Evolutionary conservation across 1,140 invertebrate genomes (phyloP).

Genomic region (Aporrectodea caliginosa): DNA sequence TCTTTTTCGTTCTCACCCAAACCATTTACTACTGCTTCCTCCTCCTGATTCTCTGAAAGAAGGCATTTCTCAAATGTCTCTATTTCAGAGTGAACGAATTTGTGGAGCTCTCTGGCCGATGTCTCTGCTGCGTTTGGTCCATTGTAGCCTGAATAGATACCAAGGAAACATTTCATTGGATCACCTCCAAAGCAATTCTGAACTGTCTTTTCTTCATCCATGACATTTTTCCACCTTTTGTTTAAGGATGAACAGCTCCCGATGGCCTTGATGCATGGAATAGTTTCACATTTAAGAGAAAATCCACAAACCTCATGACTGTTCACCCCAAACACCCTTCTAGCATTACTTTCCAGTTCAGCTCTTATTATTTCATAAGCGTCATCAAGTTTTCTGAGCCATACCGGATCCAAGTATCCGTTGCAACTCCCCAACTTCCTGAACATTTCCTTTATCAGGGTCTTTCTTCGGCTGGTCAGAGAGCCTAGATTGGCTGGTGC

Average conservation of each 20-base stretch:
- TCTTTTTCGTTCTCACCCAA: no score
- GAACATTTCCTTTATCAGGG: conserved; percentile 23
- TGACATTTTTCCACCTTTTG: conserved; percentile 45
- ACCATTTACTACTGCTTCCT: no score
- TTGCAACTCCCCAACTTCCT: not conserved
- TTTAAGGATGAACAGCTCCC: conserved; percentile 47
- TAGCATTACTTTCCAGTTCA: conserved; percentile 42
- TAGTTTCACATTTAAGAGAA: conserved; percentile 43
- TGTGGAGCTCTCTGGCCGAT: conserved; percentile 46
- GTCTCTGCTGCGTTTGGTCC: conserved; percentile 48
- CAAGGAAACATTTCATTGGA: conserved; percentile 48
- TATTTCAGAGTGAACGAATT: conserved; percentile 49
- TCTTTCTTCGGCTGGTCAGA: not conserved
- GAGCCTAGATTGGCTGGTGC: conserved; percentile 26
- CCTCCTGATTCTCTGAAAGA: no score
- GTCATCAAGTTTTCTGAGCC: conserved; percentile 45
- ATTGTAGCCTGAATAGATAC: conserved; percentile 52
- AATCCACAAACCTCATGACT: conserved; percentile 39
- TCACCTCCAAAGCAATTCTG: conserved; percentile 53
- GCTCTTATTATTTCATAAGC: conserved; percentile 51
- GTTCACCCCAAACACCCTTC: conserved; percentile 35
- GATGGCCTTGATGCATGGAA: conserved; percentile 42
- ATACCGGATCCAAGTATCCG: conserved; percentile 36
- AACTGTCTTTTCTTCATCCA: conserved; percentile 50
- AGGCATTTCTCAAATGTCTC: conserved; percentile 45